A percentile compares a stretch with the other conserved stretches of the same genome.
Conservation (phyloP, 2,797 vertebrate genomes). For the Scleropages formosus region DNA sequence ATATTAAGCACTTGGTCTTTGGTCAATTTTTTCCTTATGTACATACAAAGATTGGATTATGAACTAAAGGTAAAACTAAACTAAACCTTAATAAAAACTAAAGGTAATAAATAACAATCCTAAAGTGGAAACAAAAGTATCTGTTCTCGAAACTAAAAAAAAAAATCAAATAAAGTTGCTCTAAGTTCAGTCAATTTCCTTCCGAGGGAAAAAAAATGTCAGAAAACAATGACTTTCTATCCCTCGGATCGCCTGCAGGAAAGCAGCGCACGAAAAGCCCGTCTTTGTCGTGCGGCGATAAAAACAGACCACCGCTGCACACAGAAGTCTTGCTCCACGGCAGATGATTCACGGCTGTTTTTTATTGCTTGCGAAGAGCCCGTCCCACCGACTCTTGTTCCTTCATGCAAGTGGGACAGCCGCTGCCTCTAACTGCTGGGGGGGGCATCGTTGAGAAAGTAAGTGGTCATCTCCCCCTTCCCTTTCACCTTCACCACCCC, state of each 20-base stretch:
- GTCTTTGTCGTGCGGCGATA: conserved; percentile 57
- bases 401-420: conserved; percentile 62
- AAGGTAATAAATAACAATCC: conserved; percentile 73
- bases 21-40: conserved; percentile 71
- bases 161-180: conserved; percentile 66
- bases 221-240: conserved; percentile 79
- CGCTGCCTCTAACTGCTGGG: conserved; percentile 78
- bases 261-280: conserved; percentile 66
- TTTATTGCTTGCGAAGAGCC: too few species aligned
- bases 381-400: neutral
- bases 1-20: conserved; percentile 78
- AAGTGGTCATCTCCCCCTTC: conserved; percentile 96
- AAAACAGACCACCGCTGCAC: too few species aligned
- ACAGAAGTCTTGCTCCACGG: too few species aligned
- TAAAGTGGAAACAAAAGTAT: conserved; percentile 67
- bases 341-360: too few species aligned
- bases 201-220: conserved; percentile 74
- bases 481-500: conserved; percentile 94
- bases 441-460: conserved; percentile 89
- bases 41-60: conserved; percentile 72
- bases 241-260: conserved; percentile 73
- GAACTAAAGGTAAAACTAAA: too few species aligned
- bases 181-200: conserved; percentile 74
- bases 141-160: conserved; percentile 57
- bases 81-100: conserved; percentile 71